These are phyloP conservation scores for Onychorhynchus coronatus DNA, from an alignment of 2,113 vertebrate species.

Conservation along the genomic window DNA sequence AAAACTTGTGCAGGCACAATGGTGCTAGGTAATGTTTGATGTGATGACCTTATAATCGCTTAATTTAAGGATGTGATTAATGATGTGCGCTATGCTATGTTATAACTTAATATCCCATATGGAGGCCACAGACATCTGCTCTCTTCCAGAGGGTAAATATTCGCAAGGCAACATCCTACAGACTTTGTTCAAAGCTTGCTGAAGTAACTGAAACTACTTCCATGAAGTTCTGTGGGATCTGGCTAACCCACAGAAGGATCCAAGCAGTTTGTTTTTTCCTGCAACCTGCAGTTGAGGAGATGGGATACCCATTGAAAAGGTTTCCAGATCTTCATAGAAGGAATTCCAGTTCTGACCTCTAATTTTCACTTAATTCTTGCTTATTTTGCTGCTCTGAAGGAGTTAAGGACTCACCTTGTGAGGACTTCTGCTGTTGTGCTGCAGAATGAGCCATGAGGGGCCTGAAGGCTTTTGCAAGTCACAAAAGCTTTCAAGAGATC, in stretches of 20 bases:
- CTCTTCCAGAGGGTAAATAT: not conserved
- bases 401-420: not conserved
- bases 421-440: not conserved
- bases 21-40: conserved; percentile 13
- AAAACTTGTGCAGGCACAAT: conserved; percentile 16
- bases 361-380: not conserved
- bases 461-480: not conserved
- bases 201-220: not conserved
- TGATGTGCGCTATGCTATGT: not conserved
- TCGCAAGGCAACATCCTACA: not conserved
- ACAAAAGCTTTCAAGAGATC: not conserved
- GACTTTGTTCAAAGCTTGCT: not conserved
- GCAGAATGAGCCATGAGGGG: not conserved
- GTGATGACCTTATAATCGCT: conserved; percentile 39
- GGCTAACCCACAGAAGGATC: not conserved
- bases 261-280: not conserved
- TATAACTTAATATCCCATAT: not conserved
- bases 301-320: not conserved
- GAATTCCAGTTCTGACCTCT: not conserved
- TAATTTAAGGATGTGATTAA: conserved; percentile 34
- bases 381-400: not conserved
- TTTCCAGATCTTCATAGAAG: not conserved
- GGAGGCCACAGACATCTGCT: not conserved
- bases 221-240: not conserved
- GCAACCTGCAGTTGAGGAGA: not conserved